Percentiles rank a stretch among this genome's conserved stretches.
Conservation (phyloP, 2,888 invertebrate genomes). For the Lithophane ornitopus region DNA sequence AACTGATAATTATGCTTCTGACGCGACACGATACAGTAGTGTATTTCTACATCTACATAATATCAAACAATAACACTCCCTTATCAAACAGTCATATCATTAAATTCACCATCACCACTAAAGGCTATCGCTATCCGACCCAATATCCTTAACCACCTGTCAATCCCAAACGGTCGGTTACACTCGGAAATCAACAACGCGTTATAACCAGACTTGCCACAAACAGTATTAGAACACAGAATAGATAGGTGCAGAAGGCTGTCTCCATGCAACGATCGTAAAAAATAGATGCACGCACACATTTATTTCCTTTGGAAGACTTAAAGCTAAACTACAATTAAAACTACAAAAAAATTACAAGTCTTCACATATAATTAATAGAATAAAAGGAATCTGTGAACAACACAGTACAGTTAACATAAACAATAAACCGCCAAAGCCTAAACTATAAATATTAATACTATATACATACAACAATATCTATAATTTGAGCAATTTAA, state of each 20-base stretch:
- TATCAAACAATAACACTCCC: not conserved
- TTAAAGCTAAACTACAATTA: not conserved
- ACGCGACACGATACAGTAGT: no score
- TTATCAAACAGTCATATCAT: constrained; percentile 1
- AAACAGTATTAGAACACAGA: constrained; percentile 33
- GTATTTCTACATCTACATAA: no score
- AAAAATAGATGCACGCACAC: not conserved
- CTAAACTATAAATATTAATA: not conserved
- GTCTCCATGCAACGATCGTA: not conserved
- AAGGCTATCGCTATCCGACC: constrained; percentile 34
- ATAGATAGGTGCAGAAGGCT: not conserved
- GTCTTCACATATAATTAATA: not conserved
- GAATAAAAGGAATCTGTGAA: not conserved
- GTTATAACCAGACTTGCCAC: constrained; percentile 50
- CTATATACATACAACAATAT: no score
- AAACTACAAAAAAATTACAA: no score
- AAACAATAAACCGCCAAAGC: not conserved
- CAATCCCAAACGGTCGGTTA: constrained; percentile 56
- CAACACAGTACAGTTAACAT: not conserved
- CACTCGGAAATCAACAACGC: constrained; percentile 55
- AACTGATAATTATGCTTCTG: no score
- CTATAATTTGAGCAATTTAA: not conserved
- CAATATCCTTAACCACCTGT: constrained; percentile 55
- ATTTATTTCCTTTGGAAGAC: not conserved
- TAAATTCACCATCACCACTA: constrained; percentile 9